Evolutionary conservation across 2,888 invertebrate species (phyloP), one percentile per base, ranked within the genome.

Genomic region (Gnatocerus cornutus): DNA sequence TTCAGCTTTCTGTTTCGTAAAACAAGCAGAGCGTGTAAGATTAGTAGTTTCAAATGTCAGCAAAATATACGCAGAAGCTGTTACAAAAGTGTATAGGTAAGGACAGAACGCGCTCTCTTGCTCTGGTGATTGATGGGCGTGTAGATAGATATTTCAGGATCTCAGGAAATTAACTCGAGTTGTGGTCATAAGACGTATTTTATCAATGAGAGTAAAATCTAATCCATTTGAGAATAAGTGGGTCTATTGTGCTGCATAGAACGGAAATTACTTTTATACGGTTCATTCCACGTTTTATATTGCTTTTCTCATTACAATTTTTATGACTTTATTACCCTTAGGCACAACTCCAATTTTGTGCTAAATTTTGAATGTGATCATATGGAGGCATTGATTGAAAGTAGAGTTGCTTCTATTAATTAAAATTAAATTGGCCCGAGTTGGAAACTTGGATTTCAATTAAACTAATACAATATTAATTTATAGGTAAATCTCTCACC

Each of bases 11-110:
- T 56, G 56, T 56, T 56, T 55, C 55, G 21, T 50, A 29, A 5
- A 55, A 16, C 10, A 55, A 55, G 55, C 55, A 55, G 55, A 55
- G 55, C 55, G 55, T 55, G 41, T 55, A 55, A 55, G 55, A 55
- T 55, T 55, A 55, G 55, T 55, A 39, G 55, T 55, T 53, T 41
- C 10, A 37, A 55, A 55, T 55, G 55, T 55, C 55, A 55, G 55
- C 39, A 16, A 16, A 46, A 46, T 46, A 46, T 10, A 46, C 46
- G 9, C 5, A 21, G 16, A 29, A 21, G 46, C 46, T 46, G 46
- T 46, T 46, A 46, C n/a, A 27, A 21, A 27, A 10, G 9, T 29
- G 14, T 33, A 13, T 37, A 37, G 21, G 56, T 53, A 41, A 56
- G 16, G 56, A 16, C 12, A 37, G 16, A 27, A 39, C 13, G 14